A percentile compares a stretch with the other conserved stretches of the same genome.
These are phyloP conservation scores for Pogonocichla stellata DNA, from an alignment of 2,113 vertebrate genomes.

Conservation along the genomic window DNA sequence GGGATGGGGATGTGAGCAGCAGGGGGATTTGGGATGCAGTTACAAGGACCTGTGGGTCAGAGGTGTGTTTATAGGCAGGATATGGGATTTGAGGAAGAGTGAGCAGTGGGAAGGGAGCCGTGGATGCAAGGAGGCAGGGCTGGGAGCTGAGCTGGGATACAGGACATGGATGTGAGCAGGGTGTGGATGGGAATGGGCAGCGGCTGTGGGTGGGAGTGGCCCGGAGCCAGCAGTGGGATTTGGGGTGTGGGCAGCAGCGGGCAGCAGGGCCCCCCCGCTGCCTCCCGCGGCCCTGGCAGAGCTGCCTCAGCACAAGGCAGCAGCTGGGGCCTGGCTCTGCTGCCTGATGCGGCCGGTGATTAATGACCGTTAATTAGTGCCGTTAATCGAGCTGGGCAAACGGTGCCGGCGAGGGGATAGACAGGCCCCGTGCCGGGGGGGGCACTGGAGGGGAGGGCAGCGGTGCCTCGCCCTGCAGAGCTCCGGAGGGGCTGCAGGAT, in stretches of 20 bases:
- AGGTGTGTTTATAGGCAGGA: background rate
- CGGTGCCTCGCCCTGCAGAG: accelerated
- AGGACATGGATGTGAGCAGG: background rate
- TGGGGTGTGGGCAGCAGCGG: background rate
- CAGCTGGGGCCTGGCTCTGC: constrained; percentile 17
- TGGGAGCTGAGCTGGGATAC: background rate
- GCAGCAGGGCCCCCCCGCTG: background rate
- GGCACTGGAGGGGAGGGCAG: background rate
- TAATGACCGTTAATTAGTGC: constrained; percentile 48
- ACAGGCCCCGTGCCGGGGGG: background rate
- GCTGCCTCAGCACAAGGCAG: constrained; percentile 22
- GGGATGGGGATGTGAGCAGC: background rate
- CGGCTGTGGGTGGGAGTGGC: accelerated
- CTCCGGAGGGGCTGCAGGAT: background rate
- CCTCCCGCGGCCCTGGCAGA: background rate
- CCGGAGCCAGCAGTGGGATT: background rate
- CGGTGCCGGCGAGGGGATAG: background rate
- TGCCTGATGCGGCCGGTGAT: background rate
- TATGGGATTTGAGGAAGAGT: background rate
- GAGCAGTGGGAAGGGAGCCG: background rate
- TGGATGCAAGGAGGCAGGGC: accelerated
- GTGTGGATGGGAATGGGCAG: accelerated
- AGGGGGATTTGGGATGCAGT: background rate
- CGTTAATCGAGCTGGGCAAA: constrained; percentile 50
- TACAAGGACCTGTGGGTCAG: background rate